phyloP scores from a whole-genome alignment of 2,113 vertebrate species.

The Notiomystis cincta region DNA sequence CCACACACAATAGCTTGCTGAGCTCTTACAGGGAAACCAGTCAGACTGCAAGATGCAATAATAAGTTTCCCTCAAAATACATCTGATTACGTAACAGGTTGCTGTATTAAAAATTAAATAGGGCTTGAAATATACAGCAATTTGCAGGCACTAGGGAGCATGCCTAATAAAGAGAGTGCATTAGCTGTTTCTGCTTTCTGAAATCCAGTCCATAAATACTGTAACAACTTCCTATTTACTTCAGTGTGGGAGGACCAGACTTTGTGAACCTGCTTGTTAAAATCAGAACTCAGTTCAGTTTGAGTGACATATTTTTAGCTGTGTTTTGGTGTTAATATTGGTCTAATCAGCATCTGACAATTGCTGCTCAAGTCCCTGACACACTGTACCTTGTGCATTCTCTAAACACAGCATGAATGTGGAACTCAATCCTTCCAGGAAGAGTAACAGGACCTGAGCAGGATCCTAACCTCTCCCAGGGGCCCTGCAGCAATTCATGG shows the following conservation, averaged over 20 bases:
- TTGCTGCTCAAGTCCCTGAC: background rate
- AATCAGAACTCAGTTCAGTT: background rate
- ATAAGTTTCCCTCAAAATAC: slow-evolving; percentile 27
- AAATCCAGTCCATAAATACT: slow-evolving; percentile 45
- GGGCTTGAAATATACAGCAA: slow-evolving; percentile 55
- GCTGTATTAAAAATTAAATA: slow-evolving; percentile 63
- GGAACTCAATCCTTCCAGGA: background rate
- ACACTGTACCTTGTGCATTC: background rate
- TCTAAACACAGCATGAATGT: background rate
- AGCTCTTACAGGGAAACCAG: slow-evolving; percentile 24
- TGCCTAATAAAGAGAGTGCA: slow-evolving; percentile 48
- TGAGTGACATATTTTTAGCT: background rate
- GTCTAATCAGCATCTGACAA: background rate
- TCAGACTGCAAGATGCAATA: slow-evolving; percentile 3
- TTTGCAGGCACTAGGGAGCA: slow-evolving; percentile 26
- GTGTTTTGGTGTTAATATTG: background rate
- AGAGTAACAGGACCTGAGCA: background rate
- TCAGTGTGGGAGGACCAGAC: background rate
- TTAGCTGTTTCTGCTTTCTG: slow-evolving; percentile 37
- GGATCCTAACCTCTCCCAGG: background rate
- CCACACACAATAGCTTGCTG: background rate
- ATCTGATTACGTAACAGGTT: slow-evolving; percentile 11
- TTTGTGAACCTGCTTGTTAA: slow-evolving; percentile 14
- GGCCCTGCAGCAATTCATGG: background rate
- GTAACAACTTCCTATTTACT: slow-evolving; percentile 39